These are phyloP conservation scores for Idaea straminata DNA, from an alignment of 2,888 invertebrate genomes.

Conservation along the genomic window DNA sequence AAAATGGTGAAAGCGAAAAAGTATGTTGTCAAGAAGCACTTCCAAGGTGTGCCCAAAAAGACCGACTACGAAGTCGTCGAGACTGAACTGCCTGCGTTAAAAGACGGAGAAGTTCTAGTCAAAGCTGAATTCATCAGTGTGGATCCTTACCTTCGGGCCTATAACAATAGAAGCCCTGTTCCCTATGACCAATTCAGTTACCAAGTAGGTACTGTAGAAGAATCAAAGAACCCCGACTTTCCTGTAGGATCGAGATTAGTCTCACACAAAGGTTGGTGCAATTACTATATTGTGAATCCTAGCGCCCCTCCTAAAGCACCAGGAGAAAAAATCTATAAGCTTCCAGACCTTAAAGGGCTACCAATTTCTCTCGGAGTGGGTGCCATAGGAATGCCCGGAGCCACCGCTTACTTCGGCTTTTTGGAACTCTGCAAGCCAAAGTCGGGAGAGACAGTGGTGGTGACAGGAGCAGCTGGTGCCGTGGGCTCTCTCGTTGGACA, in stretches of 20 bases:
- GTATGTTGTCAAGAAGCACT: constrained; percentile 77
- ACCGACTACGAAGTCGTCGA: constrained; percentile 80
- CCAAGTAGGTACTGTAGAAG: constrained; percentile 67
- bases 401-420: constrained; percentile 86
- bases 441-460: constrained; percentile 84
- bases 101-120: constrained; percentile 72
- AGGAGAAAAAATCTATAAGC: constrained; percentile 37
- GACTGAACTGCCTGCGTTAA: constrained; percentile 77
- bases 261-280: constrained; percentile 63
- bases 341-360: constrained; percentile 77
- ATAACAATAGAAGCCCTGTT: constrained; percentile 26
- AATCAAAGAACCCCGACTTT: constrained; percentile 81
- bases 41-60: constrained; percentile 78
- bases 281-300: constrained; percentile 28
- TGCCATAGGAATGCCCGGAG: constrained; percentile 84
- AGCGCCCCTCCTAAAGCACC: neutral
- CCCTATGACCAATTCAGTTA: constrained; percentile 50
- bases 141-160: constrained; percentile 43
- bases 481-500: constrained; percentile 88
- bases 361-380: constrained; percentile 80
- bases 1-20: constrained; percentile 76
- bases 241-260: constrained; percentile 81
- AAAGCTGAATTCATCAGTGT: constrained; percentile 50
- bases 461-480: constrained; percentile 87
- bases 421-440: constrained; percentile 84